Percentiles rank a stretch among this genome's conserved stretches.
Evolutionary conservation across 64 coral and sea anemone genomes (phyloP).

Genomic region (Dendrophyllia cribrosa): DNA sequence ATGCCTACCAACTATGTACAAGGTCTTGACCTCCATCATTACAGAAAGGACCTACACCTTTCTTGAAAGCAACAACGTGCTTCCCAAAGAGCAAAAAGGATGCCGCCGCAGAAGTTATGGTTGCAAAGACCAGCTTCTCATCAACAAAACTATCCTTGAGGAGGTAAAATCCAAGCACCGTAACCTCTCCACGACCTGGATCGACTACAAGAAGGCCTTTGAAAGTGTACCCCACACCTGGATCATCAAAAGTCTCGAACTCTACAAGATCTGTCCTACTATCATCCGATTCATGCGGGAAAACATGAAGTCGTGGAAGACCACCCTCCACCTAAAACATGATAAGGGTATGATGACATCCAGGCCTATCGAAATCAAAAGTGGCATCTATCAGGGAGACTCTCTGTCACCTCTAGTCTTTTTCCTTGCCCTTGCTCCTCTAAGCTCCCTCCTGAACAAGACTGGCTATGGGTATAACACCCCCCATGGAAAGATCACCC

Average conservation of each 20-base stretch:
- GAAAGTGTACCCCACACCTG: conserved; percentile 26
- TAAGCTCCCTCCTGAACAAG: not conserved
- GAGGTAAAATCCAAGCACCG: conserved; percentile 17
- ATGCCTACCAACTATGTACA: conserved; percentile 28
- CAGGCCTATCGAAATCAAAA: conserved; percentile 15
- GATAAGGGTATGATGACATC: conserved; percentile 13
- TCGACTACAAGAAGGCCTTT: conserved; percentile 46
- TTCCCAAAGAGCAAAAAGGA: too few relatives aligned
- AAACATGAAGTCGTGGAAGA: conserved; percentile 37
- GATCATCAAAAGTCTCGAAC: conserved; percentile 26
- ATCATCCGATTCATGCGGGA: not conserved
- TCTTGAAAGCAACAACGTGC: too few relatives aligned
- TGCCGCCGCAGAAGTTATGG: conserved; percentile 1
- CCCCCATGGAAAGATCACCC: not conserved
- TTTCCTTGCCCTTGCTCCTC: conserved; percentile 20
- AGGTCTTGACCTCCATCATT: conserved; percentile 12
- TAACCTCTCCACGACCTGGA: conserved; percentile 11
- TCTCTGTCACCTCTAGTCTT: conserved; percentile 35
- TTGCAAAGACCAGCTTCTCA: conserved; percentile 29
- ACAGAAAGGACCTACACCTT: too few relatives aligned
- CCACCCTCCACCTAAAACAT: conserved; percentile 9
- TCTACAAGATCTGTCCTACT: conserved; percentile 1
- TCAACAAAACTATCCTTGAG: conserved; percentile 16
- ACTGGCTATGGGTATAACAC: not conserved
- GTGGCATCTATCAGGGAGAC: conserved; percentile 43